Conservation (phyloP, 2,888 invertebrate species). For the Atrina japonica region DNA sequence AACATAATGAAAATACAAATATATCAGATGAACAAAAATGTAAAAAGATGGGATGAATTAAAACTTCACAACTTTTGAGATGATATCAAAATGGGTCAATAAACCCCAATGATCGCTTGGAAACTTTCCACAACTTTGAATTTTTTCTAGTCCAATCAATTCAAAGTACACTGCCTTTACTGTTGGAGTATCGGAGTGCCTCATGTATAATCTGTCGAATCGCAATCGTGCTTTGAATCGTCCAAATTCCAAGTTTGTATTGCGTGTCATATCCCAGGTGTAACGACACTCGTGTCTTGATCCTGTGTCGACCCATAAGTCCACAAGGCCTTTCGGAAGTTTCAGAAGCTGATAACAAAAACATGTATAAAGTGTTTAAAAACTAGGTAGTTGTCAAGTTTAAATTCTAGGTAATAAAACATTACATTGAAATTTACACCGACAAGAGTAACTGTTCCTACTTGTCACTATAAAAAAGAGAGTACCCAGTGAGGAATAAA, state of each 20-base stretch:
- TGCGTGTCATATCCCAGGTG: constrained; percentile 84
- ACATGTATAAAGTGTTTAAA: too few relatives aligned
- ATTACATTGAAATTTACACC: too few relatives aligned
- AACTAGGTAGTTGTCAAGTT: too few relatives aligned
- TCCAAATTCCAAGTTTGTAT: constrained; percentile 82
- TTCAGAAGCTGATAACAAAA: too few relatives aligned
- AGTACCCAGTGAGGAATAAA: too few relatives aligned
- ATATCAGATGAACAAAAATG: too few relatives aligned
- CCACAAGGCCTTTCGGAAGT: constrained; percentile 80
- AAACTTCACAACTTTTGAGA: too few relatives aligned
- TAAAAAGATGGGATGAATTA: too few relatives aligned
- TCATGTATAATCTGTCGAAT: constrained; percentile 83
- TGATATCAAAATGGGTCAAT: constrained; percentile 69
- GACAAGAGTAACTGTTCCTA: too few relatives aligned
- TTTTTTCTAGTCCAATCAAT: constrained; percentile 82
- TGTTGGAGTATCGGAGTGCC: constrained; percentile 64
- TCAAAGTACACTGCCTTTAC: constrained; percentile 82
- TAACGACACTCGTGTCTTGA: constrained; percentile 82
- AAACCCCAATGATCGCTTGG: constrained; percentile 85
- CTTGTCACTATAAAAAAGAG: too few relatives aligned
- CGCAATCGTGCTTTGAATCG: constrained; percentile 81
- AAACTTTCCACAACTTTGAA: constrained; percentile 81
- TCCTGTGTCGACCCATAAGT: constrained; percentile 84
- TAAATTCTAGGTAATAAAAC: too few relatives aligned
- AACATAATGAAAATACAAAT: too few relatives aligned